phyloP scores from a whole-genome alignment of 2,113 vertebrate species.

The Prinia subflava region DNA sequence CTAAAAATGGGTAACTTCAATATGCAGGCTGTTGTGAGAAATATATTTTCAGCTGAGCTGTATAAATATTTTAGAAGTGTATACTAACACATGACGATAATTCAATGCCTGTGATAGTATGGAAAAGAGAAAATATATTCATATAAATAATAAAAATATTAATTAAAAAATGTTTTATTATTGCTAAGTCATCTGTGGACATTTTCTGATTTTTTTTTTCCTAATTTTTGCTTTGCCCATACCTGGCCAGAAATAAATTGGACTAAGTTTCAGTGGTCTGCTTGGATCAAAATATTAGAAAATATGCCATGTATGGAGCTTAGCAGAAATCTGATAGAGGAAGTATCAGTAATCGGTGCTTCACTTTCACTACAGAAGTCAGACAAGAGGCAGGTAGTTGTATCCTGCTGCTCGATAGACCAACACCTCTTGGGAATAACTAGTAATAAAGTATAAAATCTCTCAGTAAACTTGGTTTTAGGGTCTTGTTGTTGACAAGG shows the following conservation, averaged over 20 bases:
- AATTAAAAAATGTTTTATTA: not conserved
- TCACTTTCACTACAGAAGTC: not conserved
- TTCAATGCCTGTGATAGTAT: not conserved
- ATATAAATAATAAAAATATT: too few relatives aligned
- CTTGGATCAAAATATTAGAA: not conserved
- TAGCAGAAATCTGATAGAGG: not conserved
- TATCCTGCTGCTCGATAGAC: not conserved
- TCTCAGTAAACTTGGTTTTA: not conserved
- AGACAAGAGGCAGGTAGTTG: not conserved
- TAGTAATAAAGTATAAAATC: slow-evolving; percentile 29
- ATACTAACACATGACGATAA: not conserved
- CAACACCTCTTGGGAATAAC: not conserved
- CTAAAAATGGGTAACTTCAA: not conserved
- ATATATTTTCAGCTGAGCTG: not conserved
- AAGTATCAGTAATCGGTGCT: not conserved
- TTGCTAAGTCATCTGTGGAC: not conserved
- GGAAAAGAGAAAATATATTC: not conserved
- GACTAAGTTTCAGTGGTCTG: not conserved
- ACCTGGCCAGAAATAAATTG: not conserved
- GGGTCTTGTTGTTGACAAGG: not conserved
- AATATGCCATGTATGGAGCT: accelerated
- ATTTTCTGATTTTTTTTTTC: not conserved
- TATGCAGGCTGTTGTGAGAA: not conserved
- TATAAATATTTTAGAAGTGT: slow-evolving; percentile 23
- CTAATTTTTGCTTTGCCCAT: not conserved